Evolutionary conservation across 1,140 invertebrate species (phyloP), one percentile per base, ranked within the genome.

Genomic region (Chironomus tepperi): DNA sequence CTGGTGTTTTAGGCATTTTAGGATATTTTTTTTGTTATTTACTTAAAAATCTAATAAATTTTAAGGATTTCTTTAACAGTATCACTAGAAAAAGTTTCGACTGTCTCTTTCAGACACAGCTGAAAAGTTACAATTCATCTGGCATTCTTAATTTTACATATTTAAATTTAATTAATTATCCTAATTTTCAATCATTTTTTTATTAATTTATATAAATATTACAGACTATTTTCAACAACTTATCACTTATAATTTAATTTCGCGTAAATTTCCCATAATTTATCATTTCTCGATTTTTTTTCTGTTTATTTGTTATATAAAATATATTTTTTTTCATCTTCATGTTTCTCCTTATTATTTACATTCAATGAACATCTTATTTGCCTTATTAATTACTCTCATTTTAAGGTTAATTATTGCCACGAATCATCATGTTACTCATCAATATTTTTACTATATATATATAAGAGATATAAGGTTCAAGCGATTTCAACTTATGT

Each of bases 401-500:
- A n/a, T 57, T 57, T 57, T 57, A 57, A 57, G 47, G 9, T 57
- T 57, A 57, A 57, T 57, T 57, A 57, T 57, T 57, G 47, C 47
- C 47, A 57, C 47, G 47, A 57, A 57, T 57, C 24, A 34, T 34
- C 24, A 34, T 34, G 24, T 34, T 34, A 34, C 24, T 34, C 24
- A 34, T 34, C 24, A 34, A 34, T 34, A 5, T 34, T 34, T 34
- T 2, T 34, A n/a, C 5, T 34, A 34, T 34, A 2, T 34, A 34
- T 34, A 34, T 34, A 34, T 34, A 2, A 34, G 24, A 34, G 24
- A 34, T 34, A 34, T 34, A 34, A 34, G 24, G 24, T 34, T 34
- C 24, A 34, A 34, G 24, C 24, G 24, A 34, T 34, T 34, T 34
- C 2, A 34, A 34, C n/a, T n/a, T n/a, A n/a, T n/a, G 24, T 2